Evolutionary conservation across 1,140 invertebrate species (phyloP), one percentile per base, ranked within the genome.

Genomic region (Hydropsyche tenuis): DNA sequence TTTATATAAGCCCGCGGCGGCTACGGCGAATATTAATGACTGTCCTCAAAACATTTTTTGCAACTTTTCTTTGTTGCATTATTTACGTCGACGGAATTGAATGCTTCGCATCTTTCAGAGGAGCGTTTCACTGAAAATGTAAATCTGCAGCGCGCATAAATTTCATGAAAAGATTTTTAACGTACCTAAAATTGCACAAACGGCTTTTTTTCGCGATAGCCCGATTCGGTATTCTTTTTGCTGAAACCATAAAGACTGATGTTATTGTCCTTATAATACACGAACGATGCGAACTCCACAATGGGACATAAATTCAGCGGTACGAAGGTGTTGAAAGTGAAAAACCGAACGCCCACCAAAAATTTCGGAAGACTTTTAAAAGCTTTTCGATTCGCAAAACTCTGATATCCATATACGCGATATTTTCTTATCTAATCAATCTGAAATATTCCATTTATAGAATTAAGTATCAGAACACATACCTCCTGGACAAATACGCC

Each of bases 271-370:
- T 37, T 9, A 37, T 37, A 37, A 37, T 37, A 66, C 14, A 45
- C 16, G n/a, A 43, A 7, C 23, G 65, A 16, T 48, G 42, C 22
- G 25, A 4, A 12, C 12, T 27, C n/a, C 65, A 69, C 65, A 69
- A 69, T 69, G 65, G 65, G 43, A n/a, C 11, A 69, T 69, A 69
- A 69, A 69, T 69, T 69, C 64, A 66, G 27, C 20, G 56, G 25
- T 60, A 60, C 22, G 56, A 25, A 60, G 23, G 56, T 60, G 56
- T 27, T 60, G 56, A 14, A 22, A 20, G 5, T 25, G 56, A 60
- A 60, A 14, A 56, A 60, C 22, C 56, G 22, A 37, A 60, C 56
- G 22, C 56, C 56, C 23, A 60, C 56, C 23, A 11, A 23, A 27
- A 9, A 37, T 37, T 37, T 37, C 30, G 30, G 30, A 37, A 37